These are phyloP conservation scores for Mesorhabditis spiculigera DNA, from an alignment of 2,888 invertebrate species.

Conservation along the genomic window DNA sequence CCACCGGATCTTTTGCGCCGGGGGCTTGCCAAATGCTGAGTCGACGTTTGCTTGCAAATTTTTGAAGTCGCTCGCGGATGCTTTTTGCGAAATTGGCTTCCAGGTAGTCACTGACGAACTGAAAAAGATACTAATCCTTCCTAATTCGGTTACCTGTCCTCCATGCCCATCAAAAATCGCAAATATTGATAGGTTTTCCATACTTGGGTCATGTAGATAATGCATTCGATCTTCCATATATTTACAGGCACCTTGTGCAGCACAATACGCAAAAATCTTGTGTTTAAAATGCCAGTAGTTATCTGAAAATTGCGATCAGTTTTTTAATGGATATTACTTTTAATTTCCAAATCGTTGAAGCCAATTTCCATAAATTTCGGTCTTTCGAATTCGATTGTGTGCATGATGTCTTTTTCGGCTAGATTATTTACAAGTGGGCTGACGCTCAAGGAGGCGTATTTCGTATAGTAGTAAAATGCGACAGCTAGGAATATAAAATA, in stretches of 20 bases:
- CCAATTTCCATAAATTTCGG: constrained; percentile 34
- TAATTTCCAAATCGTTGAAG: constrained; percentile 22
- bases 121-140: not conserved
- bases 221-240: constrained; percentile 49
- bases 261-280: constrained; percentile 35
- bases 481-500: too few relatives aligned
- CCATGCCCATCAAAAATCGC: constrained; percentile 52
- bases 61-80: constrained; percentile 27
- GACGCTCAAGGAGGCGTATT: too few relatives aligned
- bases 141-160: constrained; percentile 27
- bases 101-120: constrained; percentile 41
- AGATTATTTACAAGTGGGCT: too few relatives aligned
- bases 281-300: constrained; percentile 28
- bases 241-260: constrained; percentile 23
- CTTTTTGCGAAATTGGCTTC: constrained; percentile 30
- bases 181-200: constrained; percentile 34
- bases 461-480: too few relatives aligned
- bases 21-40: not conserved
- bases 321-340: not conserved
- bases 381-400: constrained; percentile 13
- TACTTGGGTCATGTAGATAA: constrained; percentile 35
- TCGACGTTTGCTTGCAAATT: constrained; percentile 17
- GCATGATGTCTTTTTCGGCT: too few relatives aligned
- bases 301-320: constrained; percentile 2
- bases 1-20: not conserved